Evolutionary conservation across 2,888 invertebrate genomes (phyloP), one percentile per base, ranked within the genome.

Genomic region (Zelleria hepariella): DNA sequence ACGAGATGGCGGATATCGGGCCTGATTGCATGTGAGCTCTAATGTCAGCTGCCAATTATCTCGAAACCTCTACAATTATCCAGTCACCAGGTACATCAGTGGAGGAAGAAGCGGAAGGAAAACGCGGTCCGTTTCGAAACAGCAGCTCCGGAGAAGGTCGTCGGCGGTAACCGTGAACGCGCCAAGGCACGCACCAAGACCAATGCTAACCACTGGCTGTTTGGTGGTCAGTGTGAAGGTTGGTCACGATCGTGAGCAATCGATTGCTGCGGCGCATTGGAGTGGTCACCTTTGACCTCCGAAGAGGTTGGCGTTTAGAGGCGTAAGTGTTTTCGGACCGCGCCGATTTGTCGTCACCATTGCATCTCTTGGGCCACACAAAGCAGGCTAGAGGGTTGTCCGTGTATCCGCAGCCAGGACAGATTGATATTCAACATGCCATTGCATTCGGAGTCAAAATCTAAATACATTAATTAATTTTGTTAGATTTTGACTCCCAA

Each of bases 51-150:
- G 4, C 2, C 32, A 42, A 42, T 42, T 42, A 42, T 42, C 32
- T 42, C 32, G 32, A 10, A 42, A 42, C 32, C 2, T 10, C 10
- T 20, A 21, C 51, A 51, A 51, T 51, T 21, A 51, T 10, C 20
- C 6, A 51, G 10, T 21, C 21, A 23, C 51, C 23, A 20, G 21
- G 21, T 21, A 4, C 7, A 15, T 21, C 18, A n/a, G 18, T 27
- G n/a, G 56, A 25, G 27, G 32, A 42, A 21, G 27, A 20, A 32
- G 6, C 73, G 80, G 79, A 80, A 83, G 84, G 84, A 83, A 84
- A 80, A 83, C 68, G 65, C 65, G 63, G n/a, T 15, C 56, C 55
- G 72, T 77, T 76, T 80, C 73, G 74, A 77, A 78, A 79, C 65
- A 10, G 67, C 61, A 57, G 32, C 53, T 56, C 47, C 55, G 59